These are phyloP conservation scores for Cabera pusaria DNA, from an alignment of 2,888 invertebrate species.

Conservation along the genomic window DNA sequence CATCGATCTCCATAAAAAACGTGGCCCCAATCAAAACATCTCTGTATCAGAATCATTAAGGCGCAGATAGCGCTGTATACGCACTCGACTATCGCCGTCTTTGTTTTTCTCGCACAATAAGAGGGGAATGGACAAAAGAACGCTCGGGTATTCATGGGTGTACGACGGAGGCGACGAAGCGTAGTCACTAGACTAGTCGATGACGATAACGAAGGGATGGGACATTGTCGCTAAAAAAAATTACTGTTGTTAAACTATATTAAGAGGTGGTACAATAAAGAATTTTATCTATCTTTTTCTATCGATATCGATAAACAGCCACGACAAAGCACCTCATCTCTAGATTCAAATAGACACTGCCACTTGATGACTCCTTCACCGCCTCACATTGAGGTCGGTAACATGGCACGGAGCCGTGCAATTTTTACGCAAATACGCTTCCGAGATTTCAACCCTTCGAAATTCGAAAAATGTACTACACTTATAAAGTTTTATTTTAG, in stretches of 20 bases:
- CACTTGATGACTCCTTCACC: conserved; percentile 73
- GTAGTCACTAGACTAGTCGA: conserved; percentile 73
- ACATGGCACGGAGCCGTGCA: conserved; percentile 32
- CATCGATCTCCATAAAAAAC: conserved; percentile 20
- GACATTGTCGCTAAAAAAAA: conserved; percentile 21
- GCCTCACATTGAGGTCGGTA: conserved; percentile 55
- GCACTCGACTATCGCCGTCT: conserved; percentile 36
- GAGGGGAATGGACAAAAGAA: conserved; percentile 60
- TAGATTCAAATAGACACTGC: conserved; percentile 65
- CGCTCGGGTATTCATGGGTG: conserved; percentile 71
- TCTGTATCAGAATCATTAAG: conserved; percentile 37
- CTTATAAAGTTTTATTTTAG: too few species aligned
- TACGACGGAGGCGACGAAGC: conserved; percentile 64
- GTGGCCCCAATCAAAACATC: conserved; percentile 30
- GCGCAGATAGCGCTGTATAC: conserved; percentile 28
- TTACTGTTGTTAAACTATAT: too few species aligned
- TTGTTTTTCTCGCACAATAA: conserved; percentile 42
- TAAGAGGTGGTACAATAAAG: too few species aligned
- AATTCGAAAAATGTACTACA: too few species aligned
- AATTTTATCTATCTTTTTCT: too few species aligned
- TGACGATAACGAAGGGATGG: conserved; percentile 66
- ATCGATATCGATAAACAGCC: conserved; percentile 20
- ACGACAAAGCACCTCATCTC: conserved; percentile 39
- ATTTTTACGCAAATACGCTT: conserved; percentile 30
- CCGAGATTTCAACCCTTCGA: too few species aligned